Evolutionary conservation across 1,140 invertebrate species (phyloP).

Genomic region (Rhagoletis pomonella): DNA sequence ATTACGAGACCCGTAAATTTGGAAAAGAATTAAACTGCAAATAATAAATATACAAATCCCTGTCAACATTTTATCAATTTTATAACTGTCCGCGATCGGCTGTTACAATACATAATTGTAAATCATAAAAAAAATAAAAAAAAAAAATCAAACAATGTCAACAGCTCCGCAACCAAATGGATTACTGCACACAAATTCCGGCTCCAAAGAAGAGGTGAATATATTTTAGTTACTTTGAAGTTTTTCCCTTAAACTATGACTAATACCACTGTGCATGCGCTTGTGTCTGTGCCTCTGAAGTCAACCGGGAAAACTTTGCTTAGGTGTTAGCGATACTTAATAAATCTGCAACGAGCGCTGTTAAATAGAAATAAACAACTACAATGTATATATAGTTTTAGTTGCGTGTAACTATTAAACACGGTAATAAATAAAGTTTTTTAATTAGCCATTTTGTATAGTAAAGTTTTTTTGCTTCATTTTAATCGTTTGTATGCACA

Average conservation of each 20-base stretch:
- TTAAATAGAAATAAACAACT: not conserved
- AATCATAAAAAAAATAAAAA: not conserved
- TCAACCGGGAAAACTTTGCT: not conserved
- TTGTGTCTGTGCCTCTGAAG: not conserved
- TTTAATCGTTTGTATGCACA: too few species aligned
- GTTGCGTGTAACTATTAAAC: not conserved
- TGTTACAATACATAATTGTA: not conserved
- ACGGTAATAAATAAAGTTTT: not conserved
- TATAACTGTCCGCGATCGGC: too few species aligned
- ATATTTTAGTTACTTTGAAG: not conserved
- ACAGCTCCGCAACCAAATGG: not conserved
- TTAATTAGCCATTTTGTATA: not conserved
- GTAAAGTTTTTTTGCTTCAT: not conserved
- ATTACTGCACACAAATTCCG: not conserved
- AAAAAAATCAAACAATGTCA: not conserved
- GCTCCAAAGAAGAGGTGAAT: conserved; percentile 2
- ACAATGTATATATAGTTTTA: not conserved
- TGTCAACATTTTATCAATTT: too few species aligned
- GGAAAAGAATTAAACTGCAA: too few species aligned
- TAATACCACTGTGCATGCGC: not conserved
- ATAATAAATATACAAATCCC: too few species aligned
- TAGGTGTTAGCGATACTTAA: not conserved
- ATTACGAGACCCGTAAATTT: too few species aligned
- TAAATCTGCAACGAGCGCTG: not conserved
- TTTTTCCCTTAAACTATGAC: conserved; percentile 47